These are phyloP conservation scores for Rhodophaea formosa DNA, from an alignment of 2,888 invertebrate genomes.

Conservation along the genomic window DNA sequence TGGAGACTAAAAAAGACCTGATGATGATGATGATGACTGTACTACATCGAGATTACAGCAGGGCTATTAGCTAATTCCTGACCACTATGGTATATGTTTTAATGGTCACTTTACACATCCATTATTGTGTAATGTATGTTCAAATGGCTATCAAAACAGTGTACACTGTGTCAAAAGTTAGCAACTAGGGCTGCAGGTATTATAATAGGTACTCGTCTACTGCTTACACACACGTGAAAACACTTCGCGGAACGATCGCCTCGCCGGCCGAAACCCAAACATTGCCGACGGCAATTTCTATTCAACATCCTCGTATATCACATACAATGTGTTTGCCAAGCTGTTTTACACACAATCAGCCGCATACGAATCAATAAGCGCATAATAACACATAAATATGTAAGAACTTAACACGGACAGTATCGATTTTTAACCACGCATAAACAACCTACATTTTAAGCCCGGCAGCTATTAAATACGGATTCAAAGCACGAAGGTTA, in stretches of 20 bases:
- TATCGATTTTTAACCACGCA: slow-evolving; percentile 11
- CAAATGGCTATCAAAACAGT: too few relatives aligned
- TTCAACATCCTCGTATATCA: slow-evolving; percentile 1
- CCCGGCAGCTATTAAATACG: not conserved
- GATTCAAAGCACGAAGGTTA: not conserved
- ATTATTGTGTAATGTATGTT: too few relatives aligned
- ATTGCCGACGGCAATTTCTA: slow-evolving; percentile 4
- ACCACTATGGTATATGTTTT: too few relatives aligned
- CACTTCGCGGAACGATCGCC: not conserved
- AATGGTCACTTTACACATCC: too few relatives aligned
- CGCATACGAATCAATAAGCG: slow-evolving; percentile 9
- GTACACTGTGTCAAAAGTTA: too few relatives aligned
- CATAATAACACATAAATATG: slow-evolving; percentile 7
- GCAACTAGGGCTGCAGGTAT: too few relatives aligned
- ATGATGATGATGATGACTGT: too few relatives aligned
- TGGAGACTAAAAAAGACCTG: too few relatives aligned
- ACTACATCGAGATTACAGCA: too few relatives aligned
- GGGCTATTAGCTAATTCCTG: too few relatives aligned
- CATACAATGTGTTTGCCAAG: not conserved
- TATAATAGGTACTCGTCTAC: not conserved
- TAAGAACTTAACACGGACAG: not conserved
- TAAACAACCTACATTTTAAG: not conserved
- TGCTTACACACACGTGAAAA: not conserved
- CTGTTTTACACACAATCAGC: not conserved
- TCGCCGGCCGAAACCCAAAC: slow-evolving; percentile 7